These are phyloP conservation scores for Siphamia tubifer DNA, from an alignment of 2,113 vertebrate genomes.

Conservation along the genomic window DNA sequence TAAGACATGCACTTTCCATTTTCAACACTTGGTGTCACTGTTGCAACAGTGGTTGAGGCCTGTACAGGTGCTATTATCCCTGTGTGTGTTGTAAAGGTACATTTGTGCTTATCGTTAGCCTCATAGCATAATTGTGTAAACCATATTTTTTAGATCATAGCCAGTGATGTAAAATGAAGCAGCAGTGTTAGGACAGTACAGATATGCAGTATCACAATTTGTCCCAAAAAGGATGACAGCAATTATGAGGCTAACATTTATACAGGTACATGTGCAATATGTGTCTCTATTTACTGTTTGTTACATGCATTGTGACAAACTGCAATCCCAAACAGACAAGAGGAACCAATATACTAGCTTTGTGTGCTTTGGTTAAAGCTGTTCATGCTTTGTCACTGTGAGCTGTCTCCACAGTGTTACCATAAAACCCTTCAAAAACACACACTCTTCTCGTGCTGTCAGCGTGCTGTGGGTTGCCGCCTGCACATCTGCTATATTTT, in stretches of 20 bases:
- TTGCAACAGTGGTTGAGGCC: conserved; percentile 46
- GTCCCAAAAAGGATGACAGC: no score
- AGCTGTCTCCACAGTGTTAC: conserved; percentile 22
- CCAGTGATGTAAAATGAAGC: no score
- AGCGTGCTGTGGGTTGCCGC: conserved; percentile 37
- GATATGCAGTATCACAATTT: no score
- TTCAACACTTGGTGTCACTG: conserved; percentile 63
- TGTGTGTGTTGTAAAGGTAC: not conserved
- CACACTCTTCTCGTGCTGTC: conserved; percentile 16
- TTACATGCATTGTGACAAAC: conserved; percentile 10
- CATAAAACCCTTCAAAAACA: not conserved
- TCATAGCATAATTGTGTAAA: no score
- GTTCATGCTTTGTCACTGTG: conserved; percentile 59
- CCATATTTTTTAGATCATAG: no score
- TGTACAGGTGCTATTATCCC: not conserved
- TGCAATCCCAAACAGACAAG: conserved; percentile 51
- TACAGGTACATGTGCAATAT: not conserved
- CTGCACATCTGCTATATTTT: not conserved
- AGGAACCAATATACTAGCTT: conserved; percentile 53
- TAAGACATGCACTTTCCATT: not conserved
- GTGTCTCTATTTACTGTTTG: not conserved
- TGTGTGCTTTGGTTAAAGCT: conserved; percentile 54
- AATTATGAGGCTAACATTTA: not conserved
- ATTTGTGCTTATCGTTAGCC: no score
- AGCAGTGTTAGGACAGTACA: no score